These are phyloP conservation scores for Ammospiza nelsoni DNA, from an alignment of 2,113 vertebrate species.

Conservation along the genomic window DNA sequence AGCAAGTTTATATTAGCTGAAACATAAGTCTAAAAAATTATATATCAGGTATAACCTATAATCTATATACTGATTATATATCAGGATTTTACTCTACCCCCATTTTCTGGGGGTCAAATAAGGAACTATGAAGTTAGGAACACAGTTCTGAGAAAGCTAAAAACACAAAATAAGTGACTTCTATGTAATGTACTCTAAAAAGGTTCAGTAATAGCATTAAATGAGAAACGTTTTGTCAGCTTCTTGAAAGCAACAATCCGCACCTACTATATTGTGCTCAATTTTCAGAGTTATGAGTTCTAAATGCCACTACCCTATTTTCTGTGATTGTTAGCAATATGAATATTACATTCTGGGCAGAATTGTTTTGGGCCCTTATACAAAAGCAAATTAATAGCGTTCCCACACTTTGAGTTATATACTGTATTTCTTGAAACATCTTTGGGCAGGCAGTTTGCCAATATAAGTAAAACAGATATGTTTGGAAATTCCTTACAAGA, in stretches of 20 bases:
- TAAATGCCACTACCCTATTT: not conserved
- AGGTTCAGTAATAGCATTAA: not conserved
- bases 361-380: not conserved
- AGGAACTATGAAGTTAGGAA: not conserved
- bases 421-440: not conserved
- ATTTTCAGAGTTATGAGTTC: not conserved
- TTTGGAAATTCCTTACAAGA: not conserved
- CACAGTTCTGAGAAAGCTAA: not conserved
- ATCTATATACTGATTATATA: not conserved
- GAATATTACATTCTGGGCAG: not conserved
- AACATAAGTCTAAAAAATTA: not conserved
- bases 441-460: not conserved
- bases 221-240: not conserved
- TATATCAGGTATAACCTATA: not conserved
- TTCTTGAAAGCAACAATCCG: not conserved
- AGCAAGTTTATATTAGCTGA: not conserved
- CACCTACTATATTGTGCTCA: not conserved
- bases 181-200: not conserved
- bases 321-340: not conserved
- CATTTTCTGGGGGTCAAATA: not conserved
- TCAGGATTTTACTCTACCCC: accelerated
- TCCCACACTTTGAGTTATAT: not conserved
- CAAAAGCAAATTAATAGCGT: not conserved
- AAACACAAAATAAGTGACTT: not conserved
- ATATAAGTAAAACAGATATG: not conserved